phyloP scores from a whole-genome alignment of 1,140 invertebrate genomes.

The Dinoponera quadriceps region DNA sequence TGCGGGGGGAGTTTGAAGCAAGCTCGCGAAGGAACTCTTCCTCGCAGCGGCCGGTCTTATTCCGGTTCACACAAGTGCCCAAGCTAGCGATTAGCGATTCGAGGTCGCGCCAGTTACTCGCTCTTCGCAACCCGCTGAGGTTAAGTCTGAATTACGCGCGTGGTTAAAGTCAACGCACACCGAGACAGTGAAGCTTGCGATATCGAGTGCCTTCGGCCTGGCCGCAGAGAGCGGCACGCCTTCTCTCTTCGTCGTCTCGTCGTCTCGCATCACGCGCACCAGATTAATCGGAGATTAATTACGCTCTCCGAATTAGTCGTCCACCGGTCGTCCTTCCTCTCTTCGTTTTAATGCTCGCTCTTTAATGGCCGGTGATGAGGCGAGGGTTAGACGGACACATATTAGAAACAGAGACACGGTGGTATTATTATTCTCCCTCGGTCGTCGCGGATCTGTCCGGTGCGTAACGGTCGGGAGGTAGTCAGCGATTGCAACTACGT shows the following conservation, averaged over 20 bases:
- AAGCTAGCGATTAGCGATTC: constrained; percentile 44
- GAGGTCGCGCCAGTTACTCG: constrained; percentile 40
- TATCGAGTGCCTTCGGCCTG: constrained; percentile 7
- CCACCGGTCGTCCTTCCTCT: not conserved
- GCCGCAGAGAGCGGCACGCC: not conserved
- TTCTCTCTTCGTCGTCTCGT: not conserved
- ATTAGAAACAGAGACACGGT: constrained; percentile 53
- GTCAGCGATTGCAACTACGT: constrained; percentile 71
- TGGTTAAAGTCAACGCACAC: constrained; percentile 28
- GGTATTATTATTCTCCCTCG: constrained; percentile 20
- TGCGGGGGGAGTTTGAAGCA: constrained; percentile 24
- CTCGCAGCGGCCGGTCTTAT: constrained; percentile 21
- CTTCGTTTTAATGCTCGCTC: constrained; percentile 20
- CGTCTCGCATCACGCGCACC: not conserved
- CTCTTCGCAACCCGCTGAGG: constrained; percentile 17
- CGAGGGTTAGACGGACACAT: constrained; percentile 55
- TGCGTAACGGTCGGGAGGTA: constrained; percentile 48
- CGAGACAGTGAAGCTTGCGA: constrained; percentile 34
- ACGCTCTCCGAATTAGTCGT: constrained; percentile 12
- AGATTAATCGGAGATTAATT: constrained; percentile 50
- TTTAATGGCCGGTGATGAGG: constrained; percentile 26
- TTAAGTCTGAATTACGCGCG: constrained; percentile 54
- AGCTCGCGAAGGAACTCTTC: constrained; percentile 14
- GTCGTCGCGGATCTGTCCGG: constrained; percentile 11
- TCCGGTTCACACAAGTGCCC: constrained; percentile 22